Percentiles rank a stretch among this genome's conserved stretches.
These are phyloP conservation scores for Lathamus discolor DNA, from an alignment of 2,113 vertebrate genomes.

Conservation along the genomic window DNA sequence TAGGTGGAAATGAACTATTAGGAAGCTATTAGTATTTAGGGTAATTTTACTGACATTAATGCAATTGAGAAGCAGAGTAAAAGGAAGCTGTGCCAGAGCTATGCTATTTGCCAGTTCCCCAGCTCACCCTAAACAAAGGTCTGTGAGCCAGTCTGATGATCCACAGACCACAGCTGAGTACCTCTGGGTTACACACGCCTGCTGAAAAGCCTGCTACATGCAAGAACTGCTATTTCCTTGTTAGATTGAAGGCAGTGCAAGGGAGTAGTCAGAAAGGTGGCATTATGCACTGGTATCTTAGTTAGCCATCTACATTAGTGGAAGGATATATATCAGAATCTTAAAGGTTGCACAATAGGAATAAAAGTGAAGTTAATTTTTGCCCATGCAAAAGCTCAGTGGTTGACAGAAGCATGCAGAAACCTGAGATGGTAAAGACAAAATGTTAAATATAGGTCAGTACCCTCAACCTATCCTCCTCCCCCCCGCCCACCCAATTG, in stretches of 20 bases:
- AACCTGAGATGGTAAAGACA: background rate
- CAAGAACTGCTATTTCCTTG: background rate
- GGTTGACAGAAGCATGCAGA: background rate
- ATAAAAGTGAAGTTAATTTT: background rate
- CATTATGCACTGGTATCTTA: background rate
- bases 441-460: background rate
- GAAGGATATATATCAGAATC: background rate
- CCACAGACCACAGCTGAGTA: background rate
- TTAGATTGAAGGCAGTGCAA: background rate
- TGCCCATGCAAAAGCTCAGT: background rate
- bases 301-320: background rate
- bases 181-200: background rate
- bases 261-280: background rate
- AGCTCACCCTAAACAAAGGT: background rate
- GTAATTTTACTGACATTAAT: conserved; percentile 38
- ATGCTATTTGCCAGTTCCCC: background rate
- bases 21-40: conserved; percentile 41
- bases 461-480: background rate
- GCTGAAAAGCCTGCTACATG: background rate
- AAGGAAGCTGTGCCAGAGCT: conserved; percentile 22
- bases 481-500: background rate
- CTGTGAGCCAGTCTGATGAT: background rate
- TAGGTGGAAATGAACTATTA: conserved; percentile 30
- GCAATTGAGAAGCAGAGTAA: conserved; percentile 37
- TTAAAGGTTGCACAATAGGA: background rate